Percentiles rank a stretch among this genome's conserved stretches.
Evolutionary conservation across 2,113 vertebrate genomes (phyloP).

Genomic region (Dendropsophus ebraccatus): DNA sequence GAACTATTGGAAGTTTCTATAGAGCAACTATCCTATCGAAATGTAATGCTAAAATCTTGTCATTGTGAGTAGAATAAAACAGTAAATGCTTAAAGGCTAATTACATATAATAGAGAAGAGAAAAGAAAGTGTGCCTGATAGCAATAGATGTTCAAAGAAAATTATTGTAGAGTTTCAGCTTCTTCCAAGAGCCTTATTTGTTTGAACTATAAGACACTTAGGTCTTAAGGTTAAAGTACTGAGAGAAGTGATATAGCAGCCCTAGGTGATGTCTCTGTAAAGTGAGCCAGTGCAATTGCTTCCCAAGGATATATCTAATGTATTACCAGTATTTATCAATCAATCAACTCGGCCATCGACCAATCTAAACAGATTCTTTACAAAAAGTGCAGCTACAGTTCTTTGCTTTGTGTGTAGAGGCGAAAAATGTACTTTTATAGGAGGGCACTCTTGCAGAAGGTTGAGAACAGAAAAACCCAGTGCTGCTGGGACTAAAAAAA

Average conservation of each 20-base stretch:
- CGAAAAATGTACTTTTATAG: background rate
- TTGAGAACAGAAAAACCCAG: background rate
- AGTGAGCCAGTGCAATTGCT: slow-evolving; percentile 33
- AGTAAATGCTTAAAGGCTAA: slow-evolving; percentile 38
- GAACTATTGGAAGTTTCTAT: background rate
- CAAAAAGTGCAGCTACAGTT: slow-evolving; percentile 11
- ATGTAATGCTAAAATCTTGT: slow-evolving; percentile 7
- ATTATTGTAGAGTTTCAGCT: slow-evolving; percentile 23
- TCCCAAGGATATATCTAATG: slow-evolving; percentile 43
- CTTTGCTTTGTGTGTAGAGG: background rate
- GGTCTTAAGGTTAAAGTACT: slow-evolving; percentile 53
- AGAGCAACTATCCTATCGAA: slow-evolving; percentile 4
- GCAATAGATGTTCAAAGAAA: slow-evolving; percentile 31
- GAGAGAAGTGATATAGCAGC: slow-evolving; percentile 40
- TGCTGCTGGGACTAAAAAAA: too few relatives aligned
- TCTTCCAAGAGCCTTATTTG: slow-evolving; percentile 37
- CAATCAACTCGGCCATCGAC: slow-evolving; percentile 12
- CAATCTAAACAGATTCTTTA: background rate
- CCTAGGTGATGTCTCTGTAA: slow-evolving; percentile 40
- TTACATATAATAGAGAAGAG: slow-evolving; percentile 21
- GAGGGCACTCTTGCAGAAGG: background rate
- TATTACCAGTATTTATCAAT: slow-evolving; percentile 47
- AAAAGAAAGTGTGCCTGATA: slow-evolving; percentile 24
- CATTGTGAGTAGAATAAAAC: slow-evolving; percentile 18
- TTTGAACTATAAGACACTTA: slow-evolving; percentile 42